Conservation (phyloP, 2,888 invertebrate genomes). For the Mycalesis mineus region DNA sequence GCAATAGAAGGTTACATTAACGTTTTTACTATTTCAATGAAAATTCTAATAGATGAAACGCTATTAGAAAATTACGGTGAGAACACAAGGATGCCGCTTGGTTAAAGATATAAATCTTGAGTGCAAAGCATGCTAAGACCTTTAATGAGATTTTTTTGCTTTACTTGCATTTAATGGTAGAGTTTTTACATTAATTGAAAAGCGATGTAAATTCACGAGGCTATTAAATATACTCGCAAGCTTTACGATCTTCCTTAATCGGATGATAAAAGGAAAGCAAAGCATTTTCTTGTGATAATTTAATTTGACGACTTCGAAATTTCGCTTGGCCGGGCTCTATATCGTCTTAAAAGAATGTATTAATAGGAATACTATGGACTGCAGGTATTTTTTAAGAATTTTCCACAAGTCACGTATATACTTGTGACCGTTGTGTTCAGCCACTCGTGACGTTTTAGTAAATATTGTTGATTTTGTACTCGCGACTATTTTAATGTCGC, state of each 20-base stretch:
- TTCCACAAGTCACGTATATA: background rate
- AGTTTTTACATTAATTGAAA: conserved; percentile 6
- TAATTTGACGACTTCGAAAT: background rate
- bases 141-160: conserved; percentile 5
- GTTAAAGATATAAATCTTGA: conserved; percentile 6
- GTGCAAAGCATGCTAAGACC: conserved; percentile 7
- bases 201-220: background rate
- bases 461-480: background rate
- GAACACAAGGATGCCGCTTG: conserved; percentile 10
- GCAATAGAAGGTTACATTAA: conserved; percentile 13
- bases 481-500: background rate
- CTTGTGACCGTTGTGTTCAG: background rate
- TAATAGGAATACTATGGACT: background rate
- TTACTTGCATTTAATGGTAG: conserved; percentile 1
- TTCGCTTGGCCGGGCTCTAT: background rate
- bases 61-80: conserved; percentile 6
- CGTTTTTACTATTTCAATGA: background rate
- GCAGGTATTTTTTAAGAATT: background rate
- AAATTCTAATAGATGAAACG: background rate
- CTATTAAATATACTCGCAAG: no score
- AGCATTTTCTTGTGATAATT: no score
- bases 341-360: no score
- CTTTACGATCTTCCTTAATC: background rate
- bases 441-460: background rate
- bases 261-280: no score